Conservation (phyloP, 2,888 invertebrate species). For the Caenorhabditis drosophilae region DNA sequence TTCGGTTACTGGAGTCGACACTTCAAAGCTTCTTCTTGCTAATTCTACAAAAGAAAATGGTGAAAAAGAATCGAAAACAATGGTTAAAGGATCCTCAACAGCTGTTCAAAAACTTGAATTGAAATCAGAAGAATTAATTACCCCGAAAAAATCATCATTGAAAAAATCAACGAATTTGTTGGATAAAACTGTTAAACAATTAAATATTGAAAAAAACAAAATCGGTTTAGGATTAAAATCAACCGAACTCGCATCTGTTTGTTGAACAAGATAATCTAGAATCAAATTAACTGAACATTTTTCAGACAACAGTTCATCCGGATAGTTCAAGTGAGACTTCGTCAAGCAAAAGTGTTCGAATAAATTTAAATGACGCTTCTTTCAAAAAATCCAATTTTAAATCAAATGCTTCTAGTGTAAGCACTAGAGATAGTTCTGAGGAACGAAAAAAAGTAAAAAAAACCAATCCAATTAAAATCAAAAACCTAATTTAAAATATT, state of each 20-base stretch:
- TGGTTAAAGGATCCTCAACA: constrained; percentile 26
- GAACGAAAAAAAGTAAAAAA: constrained; percentile 39
- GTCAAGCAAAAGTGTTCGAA: constrained; percentile 29
- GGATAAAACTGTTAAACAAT: constrained; percentile 14
- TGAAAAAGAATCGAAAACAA: constrained; percentile 26
- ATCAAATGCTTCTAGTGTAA: constrained; percentile 24
- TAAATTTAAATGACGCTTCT: constrained; percentile 22
- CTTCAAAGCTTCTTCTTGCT: constrained; percentile 23
- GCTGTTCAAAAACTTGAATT: constrained; percentile 30
- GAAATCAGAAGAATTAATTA: constrained; percentile 27
- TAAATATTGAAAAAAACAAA: constrained; percentile 25
- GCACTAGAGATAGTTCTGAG: constrained; percentile 44
- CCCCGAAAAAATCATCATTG: constrained; percentile 30
- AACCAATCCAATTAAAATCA: too few species aligned
- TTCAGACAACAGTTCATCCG: constrained; percentile 28
- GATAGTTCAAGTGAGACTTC: constrained; percentile 32
- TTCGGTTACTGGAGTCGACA: constrained; percentile 28
- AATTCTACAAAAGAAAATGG: constrained; percentile 32
- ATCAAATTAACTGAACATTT: too few species aligned
- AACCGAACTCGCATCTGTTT: constrained; percentile 24
- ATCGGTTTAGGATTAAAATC: constrained; percentile 20
- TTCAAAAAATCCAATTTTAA: constrained; percentile 30
- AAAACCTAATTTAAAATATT: neutral
- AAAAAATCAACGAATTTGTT: constrained; percentile 36
- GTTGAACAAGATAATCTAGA: neutral